phyloP scores from a whole-genome alignment of 2,888 invertebrate species.

The Apotomis turbidana region DNA sequence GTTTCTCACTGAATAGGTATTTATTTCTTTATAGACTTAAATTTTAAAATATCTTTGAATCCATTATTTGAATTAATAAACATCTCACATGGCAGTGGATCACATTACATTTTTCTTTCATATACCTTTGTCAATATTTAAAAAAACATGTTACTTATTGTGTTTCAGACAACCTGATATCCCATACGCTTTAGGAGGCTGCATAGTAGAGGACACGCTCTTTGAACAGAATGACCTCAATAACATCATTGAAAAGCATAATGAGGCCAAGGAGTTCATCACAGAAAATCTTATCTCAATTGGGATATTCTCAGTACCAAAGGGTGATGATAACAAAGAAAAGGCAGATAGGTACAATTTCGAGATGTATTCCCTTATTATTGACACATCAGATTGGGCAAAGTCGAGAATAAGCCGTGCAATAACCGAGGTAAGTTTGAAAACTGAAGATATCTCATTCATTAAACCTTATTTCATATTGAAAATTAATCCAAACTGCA shows the following conservation, averaged over 20 bases:
- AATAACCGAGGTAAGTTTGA: conserved; percentile 64
- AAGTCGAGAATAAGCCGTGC: conserved; percentile 65
- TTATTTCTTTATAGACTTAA: too few relatives aligned
- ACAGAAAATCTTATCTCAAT: conserved; percentile 71
- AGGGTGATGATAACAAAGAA: conserved; percentile 46
- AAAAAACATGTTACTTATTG: neutral
- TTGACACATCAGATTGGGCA: conserved; percentile 68
- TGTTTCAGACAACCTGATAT: conserved; percentile 71
- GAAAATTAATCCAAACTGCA: too few relatives aligned
- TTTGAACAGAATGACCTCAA: conserved; percentile 58
- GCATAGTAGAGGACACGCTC: conserved; percentile 72
- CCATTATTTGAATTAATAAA: too few relatives aligned
- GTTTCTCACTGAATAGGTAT: too few relatives aligned
- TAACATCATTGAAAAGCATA: conserved; percentile 59
- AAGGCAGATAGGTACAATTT: conserved; percentile 58
- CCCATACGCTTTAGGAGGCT: conserved; percentile 77
- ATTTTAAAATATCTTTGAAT: too few relatives aligned
- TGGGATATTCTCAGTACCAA: conserved; percentile 70
- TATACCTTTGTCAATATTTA: too few relatives aligned
- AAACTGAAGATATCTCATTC: neutral
- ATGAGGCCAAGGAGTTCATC: conserved; percentile 58
- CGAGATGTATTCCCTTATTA: conserved; percentile 71
- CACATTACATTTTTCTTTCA: too few relatives aligned
- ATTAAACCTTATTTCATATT: too few relatives aligned
- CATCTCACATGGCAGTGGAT: too few relatives aligned